phyloP scores from a whole-genome alignment of 2,797 vertebrate genomes.

The Pangasius macronema region DNA sequence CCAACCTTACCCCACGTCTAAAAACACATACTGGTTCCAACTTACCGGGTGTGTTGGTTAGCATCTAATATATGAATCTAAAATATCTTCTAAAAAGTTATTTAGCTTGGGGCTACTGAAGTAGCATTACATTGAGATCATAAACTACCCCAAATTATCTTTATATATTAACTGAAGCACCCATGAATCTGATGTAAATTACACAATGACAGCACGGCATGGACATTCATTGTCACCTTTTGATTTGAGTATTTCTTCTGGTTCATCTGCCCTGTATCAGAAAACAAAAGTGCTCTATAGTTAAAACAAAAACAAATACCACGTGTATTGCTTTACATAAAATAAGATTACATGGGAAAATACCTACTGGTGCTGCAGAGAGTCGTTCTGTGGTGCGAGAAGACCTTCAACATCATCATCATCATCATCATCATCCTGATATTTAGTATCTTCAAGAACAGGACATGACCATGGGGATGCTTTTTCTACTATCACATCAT shows the following conservation, averaged over 20 bases:
- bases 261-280: slow-evolving; percentile 57
- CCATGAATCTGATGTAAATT: no score
- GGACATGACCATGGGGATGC: slow-evolving; percentile 45
- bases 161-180: neutral
- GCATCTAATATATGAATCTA: neutral
- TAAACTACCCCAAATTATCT: neutral
- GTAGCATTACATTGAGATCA: neutral
- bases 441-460: slow-evolving; percentile 40
- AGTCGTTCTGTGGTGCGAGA: slow-evolving; percentile 65
- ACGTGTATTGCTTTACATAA: neutral
- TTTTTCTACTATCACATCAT: slow-evolving; percentile 45
- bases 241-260: slow-evolving; percentile 44
- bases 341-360: neutral
- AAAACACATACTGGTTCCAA: neutral
- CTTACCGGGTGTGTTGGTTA: neutral
- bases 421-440: slow-evolving; percentile 41
- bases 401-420: slow-evolving; percentile 67
- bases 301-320: neutral
- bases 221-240: slow-evolving; percentile 58
- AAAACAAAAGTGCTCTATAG: neutral
- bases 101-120: neutral
- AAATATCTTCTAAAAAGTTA: neutral
- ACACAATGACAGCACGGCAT: neutral
- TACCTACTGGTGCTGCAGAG: slow-evolving; percentile 60
- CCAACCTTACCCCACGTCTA: neutral